A percentile compares a stretch with the other conserved stretches of the same genome.
phyloP scores from a whole-genome alignment of 2,797 vertebrate species.

The Onychomys leucogaster region DNA sequence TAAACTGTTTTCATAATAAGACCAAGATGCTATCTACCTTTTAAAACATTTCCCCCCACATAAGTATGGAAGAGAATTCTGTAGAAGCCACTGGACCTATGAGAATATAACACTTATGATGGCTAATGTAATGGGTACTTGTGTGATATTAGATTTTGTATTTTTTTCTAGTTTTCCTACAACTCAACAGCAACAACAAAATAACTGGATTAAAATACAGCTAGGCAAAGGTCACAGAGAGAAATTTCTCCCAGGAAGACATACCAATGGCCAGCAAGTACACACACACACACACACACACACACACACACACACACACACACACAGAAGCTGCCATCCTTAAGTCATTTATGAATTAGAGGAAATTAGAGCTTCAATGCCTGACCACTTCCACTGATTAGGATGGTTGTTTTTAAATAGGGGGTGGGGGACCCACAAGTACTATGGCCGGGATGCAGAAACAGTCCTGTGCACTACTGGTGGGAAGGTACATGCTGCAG shows the following conservation, averaged over 20 bases:
- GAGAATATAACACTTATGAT: background rate
- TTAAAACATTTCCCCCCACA: background rate
- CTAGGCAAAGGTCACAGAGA: background rate
- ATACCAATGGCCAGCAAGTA: background rate
- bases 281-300: background rate
- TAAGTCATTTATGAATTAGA: conserved; percentile 22
- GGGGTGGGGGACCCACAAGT: background rate
- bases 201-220: background rate
- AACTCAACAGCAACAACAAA: conserved; percentile 33
- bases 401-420: conserved; percentile 4
- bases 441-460: background rate
- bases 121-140: background rate
- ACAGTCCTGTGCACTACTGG: background rate
- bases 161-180: conserved; percentile 25
- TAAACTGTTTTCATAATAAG: conserved; percentile 19
- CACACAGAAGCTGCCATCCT: background rate
- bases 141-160: background rate
- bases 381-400: background rate
- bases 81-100: background rate
- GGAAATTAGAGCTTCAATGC: conserved; percentile 16
- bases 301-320: no score
- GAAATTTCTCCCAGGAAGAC: background rate
- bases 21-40: background rate
- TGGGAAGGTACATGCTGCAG: background rate
- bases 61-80: background rate